phyloP scores from a whole-genome alignment of 2,888 invertebrate genomes.

The Lasiommata megera region DNA sequence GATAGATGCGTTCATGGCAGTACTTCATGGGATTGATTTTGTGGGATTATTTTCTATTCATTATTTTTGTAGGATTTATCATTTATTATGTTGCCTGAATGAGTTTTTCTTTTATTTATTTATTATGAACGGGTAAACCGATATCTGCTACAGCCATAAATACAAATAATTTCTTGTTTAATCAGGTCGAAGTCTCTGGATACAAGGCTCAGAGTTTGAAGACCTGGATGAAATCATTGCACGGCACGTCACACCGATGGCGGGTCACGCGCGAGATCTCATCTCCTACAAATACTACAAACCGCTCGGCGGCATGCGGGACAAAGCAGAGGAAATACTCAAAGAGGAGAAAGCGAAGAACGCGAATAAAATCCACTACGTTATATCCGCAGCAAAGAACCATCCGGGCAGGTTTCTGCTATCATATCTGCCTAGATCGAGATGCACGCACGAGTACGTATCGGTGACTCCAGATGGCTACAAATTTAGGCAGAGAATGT shows the following conservation, averaged over 20 bases:
- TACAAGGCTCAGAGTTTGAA: constrained; percentile 96
- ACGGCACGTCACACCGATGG: constrained; percentile 98
- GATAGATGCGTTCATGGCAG: too few relatives aligned
- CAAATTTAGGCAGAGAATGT: constrained; percentile 93
- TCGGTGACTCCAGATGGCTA: constrained; percentile 96
- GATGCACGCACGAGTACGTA: constrained; percentile 94
- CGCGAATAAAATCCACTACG: constrained; percentile 93
- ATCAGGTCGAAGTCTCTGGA: constrained; percentile 86
- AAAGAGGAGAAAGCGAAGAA: constrained; percentile 95
- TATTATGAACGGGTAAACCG: too few relatives aligned
- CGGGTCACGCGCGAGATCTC: constrained; percentile 94
- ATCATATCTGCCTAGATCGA: constrained; percentile 93
- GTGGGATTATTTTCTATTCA: too few relatives aligned
- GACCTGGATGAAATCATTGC: constrained; percentile 99
- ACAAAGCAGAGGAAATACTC: constrained; percentile 92
- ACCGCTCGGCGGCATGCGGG: constrained; percentile 87
- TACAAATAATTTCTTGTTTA: neutral
- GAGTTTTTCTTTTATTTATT: too few relatives aligned
- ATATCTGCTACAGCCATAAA: neutral
- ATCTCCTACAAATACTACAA: constrained; percentile 95
- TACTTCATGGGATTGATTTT: too few relatives aligned
- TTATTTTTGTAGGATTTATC: too few relatives aligned
- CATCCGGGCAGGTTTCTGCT: constrained; percentile 96
- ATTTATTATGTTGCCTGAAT: too few relatives aligned
- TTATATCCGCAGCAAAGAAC: constrained; percentile 91